Evolutionary conservation across 2,888 invertebrate genomes (phyloP), one percentile per base, ranked within the genome.

Genomic region (Pristionchus fissidentatus): DNA sequence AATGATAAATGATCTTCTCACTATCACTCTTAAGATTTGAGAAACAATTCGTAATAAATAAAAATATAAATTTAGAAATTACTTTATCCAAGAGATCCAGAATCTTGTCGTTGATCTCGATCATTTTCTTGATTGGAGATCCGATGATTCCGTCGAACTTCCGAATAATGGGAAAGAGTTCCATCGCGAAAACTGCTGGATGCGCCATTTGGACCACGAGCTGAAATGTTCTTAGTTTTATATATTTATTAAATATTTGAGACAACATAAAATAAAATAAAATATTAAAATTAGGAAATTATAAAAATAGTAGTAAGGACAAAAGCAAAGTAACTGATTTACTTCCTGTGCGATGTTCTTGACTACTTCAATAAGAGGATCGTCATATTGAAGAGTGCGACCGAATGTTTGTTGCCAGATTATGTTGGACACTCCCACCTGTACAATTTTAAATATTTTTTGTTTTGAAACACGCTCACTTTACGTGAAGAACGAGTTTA

Each of bases 371-470:
- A 35, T 5, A 2, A 62, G 62, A 0, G 62, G 62, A 35, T 62
- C 62, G 15, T 38, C 62, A 22, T 62, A 62, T 3, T 26, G 29
- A 7, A 57, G 26, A 3, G 57, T 57, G 1, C 62, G 62, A 1
- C 35, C 62, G 62, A 62, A 62, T 13, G 62, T 62, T 10, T 62
- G 62, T 7, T 62, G 35, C 57, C 57, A 57, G 57, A 57, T 57
- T 2, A 57, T 57, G 29, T 57, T 57, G 26, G 57, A 26, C 0
- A 62, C 62, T 2, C 62, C 62, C 35, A 38, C 38, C 62, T 62
- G 62, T 3, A n/a, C 7, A 13, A n/a, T 70, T n/a, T 22, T 5
- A 35, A 35, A 22, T 13, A 62, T 19, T 32, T 10, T 15, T 13
- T 10, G 8, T 32, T 10, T 3, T 15, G 3, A 3, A 62, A 62